Conservation (phyloP, 1,140 invertebrate genomes). For the Delia radicum region DNA sequence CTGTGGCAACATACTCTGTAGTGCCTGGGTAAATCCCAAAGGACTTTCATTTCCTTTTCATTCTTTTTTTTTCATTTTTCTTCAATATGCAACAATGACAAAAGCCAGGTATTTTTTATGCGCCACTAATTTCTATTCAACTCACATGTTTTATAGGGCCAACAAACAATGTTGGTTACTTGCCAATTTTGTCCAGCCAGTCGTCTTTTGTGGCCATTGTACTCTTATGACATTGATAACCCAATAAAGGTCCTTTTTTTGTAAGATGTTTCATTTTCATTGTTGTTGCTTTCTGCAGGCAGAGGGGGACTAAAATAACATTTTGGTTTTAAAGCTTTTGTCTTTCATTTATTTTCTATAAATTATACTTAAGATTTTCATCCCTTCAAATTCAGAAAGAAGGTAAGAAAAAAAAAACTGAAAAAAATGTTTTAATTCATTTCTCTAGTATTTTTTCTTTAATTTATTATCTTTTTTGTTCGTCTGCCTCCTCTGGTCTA, state of each 20-base stretch:
- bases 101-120: slow-evolving; percentile 14
- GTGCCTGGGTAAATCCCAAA: not conserved
- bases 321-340: not conserved
- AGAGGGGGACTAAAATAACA: not conserved
- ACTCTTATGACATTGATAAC: slow-evolving; percentile 15
- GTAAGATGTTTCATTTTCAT: not conserved
- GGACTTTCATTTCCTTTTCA: not conserved
- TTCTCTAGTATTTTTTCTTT: not conserved
- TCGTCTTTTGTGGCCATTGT: not conserved
- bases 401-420: not conserved
- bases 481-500: not conserved
- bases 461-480: not conserved
- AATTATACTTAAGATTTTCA: not conserved
- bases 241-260: not conserved
- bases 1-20: not conserved
- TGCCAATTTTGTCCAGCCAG: slow-evolving; percentile 11
- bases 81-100: not conserved
- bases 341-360: not conserved
- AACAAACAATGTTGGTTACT: slow-evolving; percentile 18
- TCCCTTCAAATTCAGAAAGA: not conserved
- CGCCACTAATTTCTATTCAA: slow-evolving; percentile 19
- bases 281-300: not conserved
- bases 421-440: not conserved
- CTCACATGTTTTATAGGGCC: not conserved
- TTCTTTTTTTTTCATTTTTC: not conserved